Evolutionary conservation across 2,113 vertebrate species (phyloP).

Genomic region (Fregetta grallaria): DNA sequence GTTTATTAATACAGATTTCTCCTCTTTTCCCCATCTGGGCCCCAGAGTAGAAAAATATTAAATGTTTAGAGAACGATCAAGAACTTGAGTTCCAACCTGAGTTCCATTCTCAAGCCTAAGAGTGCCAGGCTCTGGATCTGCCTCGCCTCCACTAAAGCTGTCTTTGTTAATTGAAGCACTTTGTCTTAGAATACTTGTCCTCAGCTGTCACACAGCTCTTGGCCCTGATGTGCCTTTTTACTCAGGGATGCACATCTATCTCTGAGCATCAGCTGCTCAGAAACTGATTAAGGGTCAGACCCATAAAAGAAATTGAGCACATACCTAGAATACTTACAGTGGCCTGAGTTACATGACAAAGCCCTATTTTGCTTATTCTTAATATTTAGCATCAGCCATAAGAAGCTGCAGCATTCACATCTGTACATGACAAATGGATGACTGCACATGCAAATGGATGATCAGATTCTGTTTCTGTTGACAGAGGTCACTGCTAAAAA

Average conservation of each 20-base stretch:
- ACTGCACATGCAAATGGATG: neutral
- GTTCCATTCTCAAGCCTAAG: no score
- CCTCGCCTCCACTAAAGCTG: neutral
- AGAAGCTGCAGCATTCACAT: neutral
- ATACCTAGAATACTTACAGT: neutral
- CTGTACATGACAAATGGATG: neutral
- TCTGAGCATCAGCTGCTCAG: neutral
- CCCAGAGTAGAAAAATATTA: neutral
- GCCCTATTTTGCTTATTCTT: neutral
- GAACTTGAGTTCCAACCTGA: no score
- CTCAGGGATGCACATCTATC: neutral
- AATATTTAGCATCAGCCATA: neutral
- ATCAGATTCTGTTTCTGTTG: neutral
- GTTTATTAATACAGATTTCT: neutral
- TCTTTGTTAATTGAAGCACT: neutral
- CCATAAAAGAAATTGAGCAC: neutral
- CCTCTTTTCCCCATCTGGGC: neutral
- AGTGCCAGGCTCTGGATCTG: neutral
- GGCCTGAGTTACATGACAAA: neutral
- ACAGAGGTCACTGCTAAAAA: neutral
- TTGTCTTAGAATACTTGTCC: neutral
- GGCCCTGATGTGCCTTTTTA: neutral
- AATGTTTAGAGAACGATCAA: neutral
- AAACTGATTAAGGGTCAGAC: neutral
- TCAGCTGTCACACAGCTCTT: neutral